Conservation (phyloP, 1,140 invertebrate genomes). For the Pissodes strobi region DNA sequence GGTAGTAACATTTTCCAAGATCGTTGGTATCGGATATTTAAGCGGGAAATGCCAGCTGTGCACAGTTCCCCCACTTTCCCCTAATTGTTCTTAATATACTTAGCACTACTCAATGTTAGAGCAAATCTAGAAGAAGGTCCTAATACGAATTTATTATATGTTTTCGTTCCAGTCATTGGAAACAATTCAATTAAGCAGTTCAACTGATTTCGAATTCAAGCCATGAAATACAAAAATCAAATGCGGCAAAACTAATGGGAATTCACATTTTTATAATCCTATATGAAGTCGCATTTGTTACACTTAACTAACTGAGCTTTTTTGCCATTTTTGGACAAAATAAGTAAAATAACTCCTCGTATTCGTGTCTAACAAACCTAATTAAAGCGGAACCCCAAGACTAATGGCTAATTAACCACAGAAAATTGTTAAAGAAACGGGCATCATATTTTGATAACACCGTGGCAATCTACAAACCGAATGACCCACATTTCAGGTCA, state of each 20-base stretch:
- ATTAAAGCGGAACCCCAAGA: slow-evolving; percentile 21
- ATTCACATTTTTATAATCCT: neutral
- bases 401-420: slow-evolving; percentile 22
- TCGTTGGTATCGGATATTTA: too few species aligned
- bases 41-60: too few species aligned
- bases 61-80: too few species aligned
- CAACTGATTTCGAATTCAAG: too few species aligned
- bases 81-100: too few species aligned
- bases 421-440: slow-evolving; percentile 22
- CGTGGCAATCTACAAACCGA: slow-evolving; percentile 22
- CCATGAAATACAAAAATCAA: neutral
- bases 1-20: too few species aligned
- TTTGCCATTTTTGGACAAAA: slow-evolving; percentile 5
- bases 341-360: slow-evolving; percentile 4
- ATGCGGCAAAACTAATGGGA: neutral
- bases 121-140: too few species aligned
- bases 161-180: too few species aligned
- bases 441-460: slow-evolving; percentile 30
- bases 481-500: slow-evolving; percentile 24
- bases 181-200: too few species aligned
- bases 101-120: too few species aligned
- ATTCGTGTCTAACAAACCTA: slow-evolving; percentile 11
- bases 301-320: neutral
- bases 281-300: neutral
- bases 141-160: too few species aligned